Evolutionary conservation across 1,140 invertebrate species (phyloP).

Genomic region (Ganaspis sp.): DNA sequence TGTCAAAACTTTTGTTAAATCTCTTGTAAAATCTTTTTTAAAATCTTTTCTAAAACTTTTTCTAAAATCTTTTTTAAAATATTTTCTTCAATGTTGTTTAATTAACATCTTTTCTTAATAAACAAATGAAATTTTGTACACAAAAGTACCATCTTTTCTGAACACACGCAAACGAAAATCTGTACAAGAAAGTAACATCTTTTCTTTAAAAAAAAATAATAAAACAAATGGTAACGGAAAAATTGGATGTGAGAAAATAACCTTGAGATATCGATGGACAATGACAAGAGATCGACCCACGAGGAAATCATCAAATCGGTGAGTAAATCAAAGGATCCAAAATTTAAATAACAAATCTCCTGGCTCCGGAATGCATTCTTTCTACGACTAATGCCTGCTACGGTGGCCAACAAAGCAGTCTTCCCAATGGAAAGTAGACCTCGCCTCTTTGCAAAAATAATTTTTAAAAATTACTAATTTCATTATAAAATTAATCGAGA

Average conservation of each 20-base stretch:
- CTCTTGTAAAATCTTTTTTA: no score
- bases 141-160: no score
- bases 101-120: no score
- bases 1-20: no score
- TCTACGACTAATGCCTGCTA: conserved; percentile 94
- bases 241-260: conserved; percentile 17
- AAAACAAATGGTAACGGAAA: background rate
- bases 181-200: no score
- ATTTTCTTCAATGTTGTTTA: no score
- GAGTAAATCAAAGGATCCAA: conserved; percentile 88
- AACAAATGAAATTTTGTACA: no score
- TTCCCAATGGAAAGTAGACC: conserved; percentile 82
- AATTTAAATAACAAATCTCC: conserved; percentile 93
- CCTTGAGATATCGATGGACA: conserved; percentile 92
- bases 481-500: background rate
- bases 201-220: conserved; percentile 23
- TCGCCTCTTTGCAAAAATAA: conserved; percentile 66
- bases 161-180: no score
- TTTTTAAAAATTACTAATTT: background rate
- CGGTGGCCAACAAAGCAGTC: conserved; percentile 84
- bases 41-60: no score
- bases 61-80: no score
- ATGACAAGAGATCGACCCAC: conserved; percentile 89
- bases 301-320: conserved; percentile 93
- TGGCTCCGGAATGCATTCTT: conserved; percentile 92